Conservation (phyloP, 1,140 invertebrate species). For the Polypedilum vanderplanki region DNA sequence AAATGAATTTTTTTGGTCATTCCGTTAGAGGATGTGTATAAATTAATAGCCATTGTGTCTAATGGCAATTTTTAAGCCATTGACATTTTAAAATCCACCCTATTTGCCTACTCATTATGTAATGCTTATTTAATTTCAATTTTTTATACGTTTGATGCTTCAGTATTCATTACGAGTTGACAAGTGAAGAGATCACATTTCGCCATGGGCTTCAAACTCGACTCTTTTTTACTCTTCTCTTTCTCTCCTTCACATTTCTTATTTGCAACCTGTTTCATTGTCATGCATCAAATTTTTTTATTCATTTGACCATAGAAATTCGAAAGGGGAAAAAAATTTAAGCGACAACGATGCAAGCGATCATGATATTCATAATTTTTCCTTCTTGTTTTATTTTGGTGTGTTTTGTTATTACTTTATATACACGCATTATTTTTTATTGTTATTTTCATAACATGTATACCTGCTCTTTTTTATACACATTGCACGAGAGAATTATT, state of each 20-base stretch:
- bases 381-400: not conserved
- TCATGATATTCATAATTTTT: not conserved
- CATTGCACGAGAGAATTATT: not conserved
- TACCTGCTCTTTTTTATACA: not conserved
- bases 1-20: too few species aligned
- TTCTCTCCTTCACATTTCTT: not conserved
- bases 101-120: not conserved
- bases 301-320: not conserved
- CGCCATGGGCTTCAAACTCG: not conserved
- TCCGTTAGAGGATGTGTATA: too few species aligned
- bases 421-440: not conserved
- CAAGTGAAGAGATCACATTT: constrained; percentile 13
- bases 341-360: not conserved
- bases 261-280: constrained; percentile 17
- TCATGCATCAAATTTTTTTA: not conserved
- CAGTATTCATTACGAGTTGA: not conserved
- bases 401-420: not conserved
- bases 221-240: not conserved
- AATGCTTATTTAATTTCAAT: not conserved
- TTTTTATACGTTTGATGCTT: not conserved
- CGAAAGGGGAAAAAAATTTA: not conserved
- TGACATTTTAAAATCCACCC: not conserved
- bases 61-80: not conserved
- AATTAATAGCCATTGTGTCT: too few species aligned
- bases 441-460: not conserved